Evolutionary conservation across 92 coral and sea anemone species (phyloP).

Genomic region (Anthopleura xanthogrammica): DNA sequence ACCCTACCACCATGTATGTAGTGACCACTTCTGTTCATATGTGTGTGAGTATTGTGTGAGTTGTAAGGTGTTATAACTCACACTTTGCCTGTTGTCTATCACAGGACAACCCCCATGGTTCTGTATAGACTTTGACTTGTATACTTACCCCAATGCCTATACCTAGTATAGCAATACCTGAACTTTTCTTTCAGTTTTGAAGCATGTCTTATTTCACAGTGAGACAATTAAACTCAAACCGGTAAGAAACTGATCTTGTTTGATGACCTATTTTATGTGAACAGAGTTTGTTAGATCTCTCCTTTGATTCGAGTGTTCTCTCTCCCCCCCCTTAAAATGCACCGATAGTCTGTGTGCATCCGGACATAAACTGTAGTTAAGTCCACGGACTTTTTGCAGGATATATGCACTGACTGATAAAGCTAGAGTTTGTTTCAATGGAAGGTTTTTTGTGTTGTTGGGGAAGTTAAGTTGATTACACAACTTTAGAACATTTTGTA

Average conservation of each 20-base stretch:
- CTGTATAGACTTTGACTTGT: not conserved
- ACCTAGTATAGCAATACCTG: not conserved
- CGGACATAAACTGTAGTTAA: too few relatives aligned
- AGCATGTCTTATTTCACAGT: not conserved
- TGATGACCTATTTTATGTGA: not conserved
- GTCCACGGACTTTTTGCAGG: too few relatives aligned
- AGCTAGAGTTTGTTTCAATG: too few relatives aligned
- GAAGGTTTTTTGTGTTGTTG: too few relatives aligned
- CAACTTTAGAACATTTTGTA: too few relatives aligned
- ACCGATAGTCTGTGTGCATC: too few relatives aligned
- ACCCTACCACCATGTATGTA: too few relatives aligned
- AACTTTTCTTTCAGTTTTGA: not conserved
- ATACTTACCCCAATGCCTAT: not conserved
- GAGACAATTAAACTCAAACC: slow-evolving; percentile 11
- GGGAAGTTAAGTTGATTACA: too few relatives aligned
- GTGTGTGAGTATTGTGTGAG: not conserved
- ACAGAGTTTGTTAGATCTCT: not conserved
- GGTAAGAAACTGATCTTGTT: not conserved
- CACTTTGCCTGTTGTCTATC: not conserved
- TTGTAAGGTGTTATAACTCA: not conserved
- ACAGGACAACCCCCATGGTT: not conserved
- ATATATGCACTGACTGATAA: too few relatives aligned
- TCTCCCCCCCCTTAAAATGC: too few relatives aligned
- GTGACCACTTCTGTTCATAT: not conserved
- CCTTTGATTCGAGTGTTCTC: too few relatives aligned